phyloP scores from a whole-genome alignment of 2,797 vertebrate genomes.

The Loriculus beryllinus region DNA sequence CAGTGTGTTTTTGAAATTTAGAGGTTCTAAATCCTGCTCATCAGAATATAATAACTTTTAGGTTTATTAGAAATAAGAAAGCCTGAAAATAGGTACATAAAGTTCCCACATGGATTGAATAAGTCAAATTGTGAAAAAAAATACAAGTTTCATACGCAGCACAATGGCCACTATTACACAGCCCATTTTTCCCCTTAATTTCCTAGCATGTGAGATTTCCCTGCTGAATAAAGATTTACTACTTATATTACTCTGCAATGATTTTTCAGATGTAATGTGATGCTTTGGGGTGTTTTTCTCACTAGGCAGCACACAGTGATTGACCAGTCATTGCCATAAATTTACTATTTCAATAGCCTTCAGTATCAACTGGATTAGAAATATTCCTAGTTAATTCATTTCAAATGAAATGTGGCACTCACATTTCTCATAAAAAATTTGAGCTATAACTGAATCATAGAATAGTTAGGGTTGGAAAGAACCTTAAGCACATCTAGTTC shows the following conservation, averaged over 20 bases:
- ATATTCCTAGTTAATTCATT: not conserved
- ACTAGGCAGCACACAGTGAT: not conserved
- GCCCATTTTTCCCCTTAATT: not conserved
- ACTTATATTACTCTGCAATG: not conserved
- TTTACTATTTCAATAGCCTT: not conserved
- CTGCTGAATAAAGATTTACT: not conserved
- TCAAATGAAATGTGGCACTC: not conserved
- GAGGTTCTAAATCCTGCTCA: not conserved
- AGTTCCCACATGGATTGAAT: not conserved
- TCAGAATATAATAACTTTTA: not conserved
- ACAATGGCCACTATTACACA: not conserved
- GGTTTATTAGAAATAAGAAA: not conserved
- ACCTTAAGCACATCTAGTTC: not conserved
- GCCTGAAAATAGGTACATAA: not conserved
- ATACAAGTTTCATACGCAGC: not conserved
- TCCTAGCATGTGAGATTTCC: not conserved
- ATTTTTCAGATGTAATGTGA: not conserved
- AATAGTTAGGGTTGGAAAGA: not conserved
- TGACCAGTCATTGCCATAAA: not conserved
- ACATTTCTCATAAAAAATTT: not conserved
- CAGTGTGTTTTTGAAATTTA: not conserved
- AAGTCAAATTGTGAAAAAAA: not conserved
- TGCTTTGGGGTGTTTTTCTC: not conserved
- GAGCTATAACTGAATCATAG: not conserved
- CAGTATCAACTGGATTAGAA: not conserved